Evolutionary conservation across 1,140 invertebrate genomes (phyloP).

Genomic region (Lordiphosa clarofinis): DNA sequence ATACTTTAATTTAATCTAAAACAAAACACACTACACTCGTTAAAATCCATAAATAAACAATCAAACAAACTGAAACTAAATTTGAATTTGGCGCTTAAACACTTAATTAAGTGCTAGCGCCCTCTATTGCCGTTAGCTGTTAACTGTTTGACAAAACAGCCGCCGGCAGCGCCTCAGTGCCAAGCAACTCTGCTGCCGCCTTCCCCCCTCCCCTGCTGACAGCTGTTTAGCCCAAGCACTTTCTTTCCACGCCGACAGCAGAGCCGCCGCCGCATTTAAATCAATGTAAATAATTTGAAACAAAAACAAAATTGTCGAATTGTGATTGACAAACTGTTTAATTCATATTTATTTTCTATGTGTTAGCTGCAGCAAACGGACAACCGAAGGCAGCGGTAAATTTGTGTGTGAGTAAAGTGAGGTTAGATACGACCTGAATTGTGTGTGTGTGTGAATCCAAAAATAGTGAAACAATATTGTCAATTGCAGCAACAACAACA

Average conservation of each 20-base stretch:
- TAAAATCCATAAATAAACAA: too few relatives aligned
- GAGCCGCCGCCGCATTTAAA: conserved; percentile 10
- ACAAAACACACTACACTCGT: too few relatives aligned
- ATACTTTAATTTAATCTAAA: too few relatives aligned
- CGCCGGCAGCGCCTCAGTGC: conserved; percentile 14
- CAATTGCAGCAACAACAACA: conserved; percentile 5
- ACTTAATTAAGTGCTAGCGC: conserved; percentile 1
- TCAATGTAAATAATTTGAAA: conserved; percentile 35
- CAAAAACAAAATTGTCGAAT: not conserved
- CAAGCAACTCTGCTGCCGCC: not conserved
- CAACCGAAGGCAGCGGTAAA: too few relatives aligned
- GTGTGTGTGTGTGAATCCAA: conserved; percentile 4
- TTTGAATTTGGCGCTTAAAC: conserved; percentile 8
- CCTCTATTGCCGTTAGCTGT: conserved; percentile 13
- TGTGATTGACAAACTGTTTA: not conserved
- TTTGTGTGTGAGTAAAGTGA: too few relatives aligned
- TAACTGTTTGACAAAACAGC: not conserved
- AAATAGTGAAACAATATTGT: conserved; percentile 20
- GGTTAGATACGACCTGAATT: too few relatives aligned
- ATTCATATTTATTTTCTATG: not conserved
- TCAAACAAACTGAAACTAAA: not conserved
- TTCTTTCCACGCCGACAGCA: conserved; percentile 47
- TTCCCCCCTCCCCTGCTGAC: conserved; percentile 1
- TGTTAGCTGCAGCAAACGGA: too few relatives aligned
- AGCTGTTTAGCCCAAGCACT: conserved; percentile 24